Conservation (phyloP, 2,888 invertebrate genomes). For the Eristalis tenax region DNA sequence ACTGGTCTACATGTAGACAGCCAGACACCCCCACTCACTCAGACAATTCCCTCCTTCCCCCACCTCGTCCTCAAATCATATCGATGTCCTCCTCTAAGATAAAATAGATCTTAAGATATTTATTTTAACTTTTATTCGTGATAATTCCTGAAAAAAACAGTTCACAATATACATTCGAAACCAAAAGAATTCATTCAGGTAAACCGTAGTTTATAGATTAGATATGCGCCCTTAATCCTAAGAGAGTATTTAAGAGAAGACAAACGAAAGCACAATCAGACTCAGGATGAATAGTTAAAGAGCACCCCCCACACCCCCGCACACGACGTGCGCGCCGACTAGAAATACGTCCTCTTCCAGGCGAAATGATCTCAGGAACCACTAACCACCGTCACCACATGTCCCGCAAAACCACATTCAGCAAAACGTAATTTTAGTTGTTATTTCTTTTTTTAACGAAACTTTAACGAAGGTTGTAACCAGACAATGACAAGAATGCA, state of each 20-base stretch:
- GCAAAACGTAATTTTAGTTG: too few species aligned
- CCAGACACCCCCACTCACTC: background rate
- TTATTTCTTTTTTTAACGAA: background rate
- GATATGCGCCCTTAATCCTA: slow-evolving; percentile 9
- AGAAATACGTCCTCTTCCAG: slow-evolving; percentile 1
- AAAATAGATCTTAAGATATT: slow-evolving; percentile 44
- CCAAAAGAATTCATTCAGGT: slow-evolving; percentile 58
- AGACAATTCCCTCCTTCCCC: background rate
- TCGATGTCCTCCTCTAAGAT: background rate
- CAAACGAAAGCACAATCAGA: background rate
- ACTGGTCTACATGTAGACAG: slow-evolving; percentile 40
- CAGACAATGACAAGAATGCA: slow-evolving; percentile 3
- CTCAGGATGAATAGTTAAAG: slow-evolving; percentile 20
- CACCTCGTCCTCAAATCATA: background rate
- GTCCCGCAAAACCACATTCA: background rate
- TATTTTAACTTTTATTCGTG: slow-evolving; percentile 48
- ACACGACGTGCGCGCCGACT: background rate
- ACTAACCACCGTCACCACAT: slow-evolving; percentile 19
- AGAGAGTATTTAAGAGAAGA: background rate
- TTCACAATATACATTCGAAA: slow-evolving; percentile 40
- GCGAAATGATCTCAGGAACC: slow-evolving; percentile 60
- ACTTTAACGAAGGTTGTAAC: slow-evolving; percentile 65
- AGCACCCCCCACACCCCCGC: background rate
- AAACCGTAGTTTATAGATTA: slow-evolving; percentile 51
- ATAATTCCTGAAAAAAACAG: slow-evolving; percentile 33